Conservation (phyloP, 2,888 invertebrate species). For the Drosophila austrosaltans region DNA sequence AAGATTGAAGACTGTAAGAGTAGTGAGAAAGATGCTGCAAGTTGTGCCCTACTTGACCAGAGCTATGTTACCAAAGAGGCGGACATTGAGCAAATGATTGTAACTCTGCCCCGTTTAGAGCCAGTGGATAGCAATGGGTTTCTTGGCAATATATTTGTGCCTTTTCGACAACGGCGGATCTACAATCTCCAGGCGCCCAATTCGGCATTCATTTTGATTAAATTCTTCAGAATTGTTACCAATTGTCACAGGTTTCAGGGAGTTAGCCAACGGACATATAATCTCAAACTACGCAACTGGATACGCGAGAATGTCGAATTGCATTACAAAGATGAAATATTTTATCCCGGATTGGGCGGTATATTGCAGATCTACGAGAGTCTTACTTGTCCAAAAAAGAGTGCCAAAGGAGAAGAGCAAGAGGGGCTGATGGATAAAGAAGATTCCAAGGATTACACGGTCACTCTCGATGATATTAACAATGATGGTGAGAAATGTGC, state of each 20-base stretch:
- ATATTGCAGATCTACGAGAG: constrained; percentile 77
- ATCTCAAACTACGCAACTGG: constrained; percentile 78
- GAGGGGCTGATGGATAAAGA: constrained; percentile 14
- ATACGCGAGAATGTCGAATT: constrained; percentile 72
- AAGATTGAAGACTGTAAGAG: constrained; percentile 6
- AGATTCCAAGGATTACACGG: constrained; percentile 39
- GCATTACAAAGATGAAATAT: constrained; percentile 78
- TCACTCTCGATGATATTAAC: constrained; percentile 15
- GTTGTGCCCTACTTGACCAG: constrained; percentile 76
- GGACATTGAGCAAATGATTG: constrained; percentile 75
- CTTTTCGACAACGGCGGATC: constrained; percentile 77
- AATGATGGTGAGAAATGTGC: constrained; percentile 1
- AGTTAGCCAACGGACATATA: constrained; percentile 70
- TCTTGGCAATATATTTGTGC: constrained; percentile 81
- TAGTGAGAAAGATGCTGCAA: constrained; percentile 54
- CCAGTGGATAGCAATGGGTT: constrained; percentile 61
- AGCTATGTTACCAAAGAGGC: constrained; percentile 50
- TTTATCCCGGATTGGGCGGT: constrained; percentile 82
- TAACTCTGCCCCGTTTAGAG: constrained; percentile 79
- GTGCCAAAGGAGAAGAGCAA: not conserved
- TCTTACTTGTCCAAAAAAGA: constrained; percentile 28
- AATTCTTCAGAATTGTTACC: constrained; percentile 78
- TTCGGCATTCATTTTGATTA: constrained; percentile 77
- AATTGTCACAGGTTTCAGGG: constrained; percentile 79
- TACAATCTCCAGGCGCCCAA: constrained; percentile 76